A percentile compares a stretch with the other conserved stretches of the same genome.
phyloP scores from a whole-genome alignment of 2,888 invertebrate genomes.

The Plebejus argus region DNA sequence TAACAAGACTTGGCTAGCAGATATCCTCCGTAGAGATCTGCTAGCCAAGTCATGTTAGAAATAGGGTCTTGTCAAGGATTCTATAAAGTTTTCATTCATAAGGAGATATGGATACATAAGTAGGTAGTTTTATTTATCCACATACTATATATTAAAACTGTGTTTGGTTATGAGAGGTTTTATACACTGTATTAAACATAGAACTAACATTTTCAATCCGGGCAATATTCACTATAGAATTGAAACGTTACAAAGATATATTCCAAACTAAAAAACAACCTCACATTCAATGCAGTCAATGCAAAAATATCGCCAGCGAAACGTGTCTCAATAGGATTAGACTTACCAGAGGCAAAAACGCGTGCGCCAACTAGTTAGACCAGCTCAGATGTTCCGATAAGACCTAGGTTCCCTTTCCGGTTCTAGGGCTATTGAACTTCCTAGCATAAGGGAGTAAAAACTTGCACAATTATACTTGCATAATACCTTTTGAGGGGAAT shows the following conservation, averaged over 20 bases:
- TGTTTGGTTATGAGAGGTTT: too few species aligned
- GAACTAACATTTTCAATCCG: not conserved
- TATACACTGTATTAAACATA: not conserved
- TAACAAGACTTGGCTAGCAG: too few species aligned
- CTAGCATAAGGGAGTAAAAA: slow-evolving; percentile 70
- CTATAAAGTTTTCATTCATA: too few species aligned
- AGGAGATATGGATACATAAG: too few species aligned
- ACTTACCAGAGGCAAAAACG: slow-evolving; percentile 30
- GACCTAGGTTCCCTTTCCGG: slow-evolving; percentile 53
- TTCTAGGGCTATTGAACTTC: slow-evolving; percentile 68
- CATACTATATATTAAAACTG: too few species aligned
- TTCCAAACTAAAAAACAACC: not conserved
- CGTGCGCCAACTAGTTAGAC: slow-evolving; percentile 31
- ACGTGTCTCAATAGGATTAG: slow-evolving; percentile 8
- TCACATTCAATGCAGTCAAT: not conserved
- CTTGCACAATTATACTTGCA: slow-evolving; percentile 73
- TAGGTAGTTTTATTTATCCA: too few species aligned
- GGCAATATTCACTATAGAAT: not conserved
- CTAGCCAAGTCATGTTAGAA: too few species aligned
- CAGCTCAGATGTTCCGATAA: slow-evolving; percentile 38
- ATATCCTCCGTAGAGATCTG: too few species aligned
- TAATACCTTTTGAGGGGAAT: slow-evolving; percentile 37
- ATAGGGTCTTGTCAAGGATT: too few species aligned
- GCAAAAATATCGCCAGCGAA: not conserved
- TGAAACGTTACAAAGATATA: not conserved